Base-by-base conservation (phyloP, 2,113 vertebrate species). In the Etheostoma spectabile region DNA sequence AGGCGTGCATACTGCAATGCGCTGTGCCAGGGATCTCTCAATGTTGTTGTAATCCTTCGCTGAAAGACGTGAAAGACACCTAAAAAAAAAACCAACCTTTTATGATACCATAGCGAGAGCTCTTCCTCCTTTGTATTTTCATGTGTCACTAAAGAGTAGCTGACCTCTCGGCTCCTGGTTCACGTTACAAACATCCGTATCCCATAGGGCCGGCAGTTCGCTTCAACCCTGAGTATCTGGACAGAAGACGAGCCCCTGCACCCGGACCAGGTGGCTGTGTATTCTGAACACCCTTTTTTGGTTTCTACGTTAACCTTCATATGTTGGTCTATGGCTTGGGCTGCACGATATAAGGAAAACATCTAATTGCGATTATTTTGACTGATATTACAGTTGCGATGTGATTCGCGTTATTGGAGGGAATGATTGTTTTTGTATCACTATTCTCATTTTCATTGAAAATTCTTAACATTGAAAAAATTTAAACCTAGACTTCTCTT, bases 181-280 rank as follows among this genome's bases (percentile, higher is more conserved):
- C 73, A 81, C 77, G 24, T 89, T 86, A 76, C 86, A 77, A 80
- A 90, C 85, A 49, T 91, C 60, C 88, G 70, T 92, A 84, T 95
- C 71, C 72, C 51, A n/a, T 91, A 95, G 95, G 94, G 27, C 95
- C 95, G 52, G 94, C 93, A 35, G 38, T 95, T 72, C 83, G 77
- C 82, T 95, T 89, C 94, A 96, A 95, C 85, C 92, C 93, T 42
- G 88, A 93, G 76, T 95, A 95, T 93, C 87, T 96, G 92, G 93
- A 94, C 83, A 91, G 93, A 88, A 89, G 94, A 90, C 83, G 89
- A 62, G 88, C 84, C 80, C 90, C 87, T 86, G 77, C 82, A 22
- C 60, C 86, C 45, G 92, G 84, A 93, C 89, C 93, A 96, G 95
- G 95, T 95, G 93, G 91, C 88, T 77, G 70, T 89, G 77, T 79